A percentile compares a stretch with the other conserved stretches of the same genome.
phyloP scores from a whole-genome alignment of 2,888 invertebrate species.

The Torymus texanus region DNA sequence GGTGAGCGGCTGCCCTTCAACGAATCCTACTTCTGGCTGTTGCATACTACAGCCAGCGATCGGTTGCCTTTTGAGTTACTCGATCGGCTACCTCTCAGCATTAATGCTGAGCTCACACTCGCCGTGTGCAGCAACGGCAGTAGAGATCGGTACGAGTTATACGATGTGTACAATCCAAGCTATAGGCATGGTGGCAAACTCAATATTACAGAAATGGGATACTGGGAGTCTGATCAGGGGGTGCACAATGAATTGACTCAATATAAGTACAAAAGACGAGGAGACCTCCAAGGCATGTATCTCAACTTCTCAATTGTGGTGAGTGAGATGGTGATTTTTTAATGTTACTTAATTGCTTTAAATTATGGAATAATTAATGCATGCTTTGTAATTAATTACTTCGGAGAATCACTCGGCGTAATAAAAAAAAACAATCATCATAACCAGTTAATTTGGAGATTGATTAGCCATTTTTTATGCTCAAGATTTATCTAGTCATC shows the following conservation, averaged over 20 bases:
- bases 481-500: no score
- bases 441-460: no score
- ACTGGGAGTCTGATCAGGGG: conserved; percentile 61
- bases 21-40: conserved; percentile 68
- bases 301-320: conserved; percentile 66
- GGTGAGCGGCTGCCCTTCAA: conserved; percentile 52
- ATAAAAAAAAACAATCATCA: no score
- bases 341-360: no score
- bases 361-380: no score
- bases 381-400: no score
- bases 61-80: conserved; percentile 57
- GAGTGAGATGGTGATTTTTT: conserved; percentile 11
- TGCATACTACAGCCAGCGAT: conserved; percentile 31
- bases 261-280: conserved; percentile 67
- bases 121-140: conserved; percentile 48
- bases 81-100: conserved; percentile 60
- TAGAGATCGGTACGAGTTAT: conserved; percentile 57
- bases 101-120: conserved; percentile 65
- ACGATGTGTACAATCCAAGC: conserved; percentile 68
- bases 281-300: conserved; percentile 63
- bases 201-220: conserved; percentile 64
- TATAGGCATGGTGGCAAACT: conserved; percentile 64
- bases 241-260: conserved; percentile 60
- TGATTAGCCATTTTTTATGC: no score
- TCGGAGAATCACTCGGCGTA: no score